phyloP scores from a whole-genome alignment of 2,888 invertebrate genomes.

The Elysia crispata region DNA sequence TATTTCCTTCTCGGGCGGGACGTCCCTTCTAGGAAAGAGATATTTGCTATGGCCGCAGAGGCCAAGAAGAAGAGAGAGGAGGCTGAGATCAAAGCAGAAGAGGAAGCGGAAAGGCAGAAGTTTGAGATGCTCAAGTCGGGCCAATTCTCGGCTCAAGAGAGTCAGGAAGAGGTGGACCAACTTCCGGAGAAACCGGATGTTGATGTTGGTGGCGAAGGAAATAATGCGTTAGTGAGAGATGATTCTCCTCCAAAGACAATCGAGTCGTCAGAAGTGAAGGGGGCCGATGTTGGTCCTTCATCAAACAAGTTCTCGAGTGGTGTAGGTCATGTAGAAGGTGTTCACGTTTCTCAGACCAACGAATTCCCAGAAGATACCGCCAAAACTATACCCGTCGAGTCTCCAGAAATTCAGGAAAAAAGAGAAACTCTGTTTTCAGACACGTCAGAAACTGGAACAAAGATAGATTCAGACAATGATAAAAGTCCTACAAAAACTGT shows the following conservation, averaged over 20 bases:
- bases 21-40: constrained; percentile 28
- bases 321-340: not conserved
- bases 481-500: not conserved
- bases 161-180: not conserved
- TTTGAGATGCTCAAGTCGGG: not conserved
- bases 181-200: too few species aligned
- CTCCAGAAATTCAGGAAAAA: not conserved
- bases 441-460: not conserved
- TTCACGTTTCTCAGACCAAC: not conserved
- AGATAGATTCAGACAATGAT: too few species aligned
- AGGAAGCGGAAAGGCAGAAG: not conserved
- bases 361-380: not conserved
- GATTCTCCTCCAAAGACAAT: too few species aligned
- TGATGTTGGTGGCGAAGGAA: not conserved
- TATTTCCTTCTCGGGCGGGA: constrained; percentile 36
- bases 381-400: not conserved
- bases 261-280: not conserved
- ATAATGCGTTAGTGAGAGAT: too few species aligned
- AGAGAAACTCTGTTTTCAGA: not conserved
- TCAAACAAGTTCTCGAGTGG: not conserved
- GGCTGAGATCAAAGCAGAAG: not conserved
- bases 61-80: constrained; percentile 22
- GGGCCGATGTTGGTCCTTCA: not conserved
- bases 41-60: not conserved
- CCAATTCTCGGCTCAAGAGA: not conserved